Evolutionary conservation across 1,140 invertebrate genomes (phyloP), one percentile per base, ranked within the genome.

Genomic region (Pseudomyrmex sp.): DNA sequence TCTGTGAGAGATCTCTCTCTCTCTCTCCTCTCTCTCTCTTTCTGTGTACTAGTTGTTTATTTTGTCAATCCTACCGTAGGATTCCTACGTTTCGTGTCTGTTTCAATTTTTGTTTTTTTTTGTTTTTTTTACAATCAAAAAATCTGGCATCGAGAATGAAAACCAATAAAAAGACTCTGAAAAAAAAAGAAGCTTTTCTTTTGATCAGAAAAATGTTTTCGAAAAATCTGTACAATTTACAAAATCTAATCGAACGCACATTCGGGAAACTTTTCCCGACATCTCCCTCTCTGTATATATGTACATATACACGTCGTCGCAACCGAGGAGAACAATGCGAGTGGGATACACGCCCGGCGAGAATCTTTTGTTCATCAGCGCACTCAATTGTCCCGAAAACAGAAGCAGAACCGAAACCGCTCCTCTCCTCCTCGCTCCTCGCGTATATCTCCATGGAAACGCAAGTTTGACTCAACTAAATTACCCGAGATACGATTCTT

Each of bases 401-500:
- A 80, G 76, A 80, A 72, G 66, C 66, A 20, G 54, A 52, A 54
- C 26, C 26, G 61, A 80, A 66, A 70, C 20, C 7, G 44, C 76
- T 79, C 35, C 46, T 58, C 76, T 48, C 65, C 7, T 44, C 58
- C 8, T 1, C 0, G n/a, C 5, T n/a, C 8, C 8, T 35, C 44
- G 15, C 18, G 56, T 72, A 59, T 70, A 59, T 70, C 35, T 35
- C 76, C 76, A 80, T 80, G 66, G 76, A 56, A 80, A 80, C 76
- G 44, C n/a, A 44, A 80, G 66, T 58, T 61, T 50, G 66, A 80
- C 13, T 80, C 76, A 72, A 56, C 54, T 15, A 72, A 80, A 80
- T 80, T 80, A 80, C 44, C 20, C 15, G 54, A 80, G 76, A 59
- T 80, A 70, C 76, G 76, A 58, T 72, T 80, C 76, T 80, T 72